These are phyloP conservation scores for Tinamus major DNA, from an alignment of 2,797 vertebrate species.

Conservation along the genomic window DNA sequence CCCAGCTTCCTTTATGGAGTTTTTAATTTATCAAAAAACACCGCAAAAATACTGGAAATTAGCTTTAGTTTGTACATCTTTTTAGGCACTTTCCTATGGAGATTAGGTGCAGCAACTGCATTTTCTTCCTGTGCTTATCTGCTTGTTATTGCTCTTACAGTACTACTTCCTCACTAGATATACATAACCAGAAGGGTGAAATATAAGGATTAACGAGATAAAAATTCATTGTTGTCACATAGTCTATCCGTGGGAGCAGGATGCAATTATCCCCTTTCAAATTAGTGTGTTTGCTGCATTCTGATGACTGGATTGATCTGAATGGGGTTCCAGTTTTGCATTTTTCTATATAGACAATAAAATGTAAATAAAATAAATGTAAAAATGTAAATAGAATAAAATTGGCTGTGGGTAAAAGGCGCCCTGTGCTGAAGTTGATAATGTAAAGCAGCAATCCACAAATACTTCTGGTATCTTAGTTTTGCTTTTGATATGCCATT, in stretches of 20 bases:
- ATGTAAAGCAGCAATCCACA: neutral
- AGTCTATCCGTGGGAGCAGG: neutral
- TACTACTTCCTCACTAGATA: neutral
- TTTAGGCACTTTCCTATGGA: neutral
- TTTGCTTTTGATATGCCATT: neutral
- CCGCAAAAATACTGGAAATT: neutral
- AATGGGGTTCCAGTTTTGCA: neutral
- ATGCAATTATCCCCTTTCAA: neutral
- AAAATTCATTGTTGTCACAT: neutral
- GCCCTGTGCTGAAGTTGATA: neutral
- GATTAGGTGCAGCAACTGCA: neutral
- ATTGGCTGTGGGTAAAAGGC: neutral
- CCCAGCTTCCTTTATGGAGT: neutral
- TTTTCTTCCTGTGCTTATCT: neutral
- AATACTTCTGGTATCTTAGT: neutral
- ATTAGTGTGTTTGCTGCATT: neutral
- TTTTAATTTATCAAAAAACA: neutral
- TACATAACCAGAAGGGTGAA: neutral
- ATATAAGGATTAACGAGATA: neutral
- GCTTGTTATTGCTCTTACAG: neutral
- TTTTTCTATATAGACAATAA: neutral
- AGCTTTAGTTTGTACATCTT: neutral
- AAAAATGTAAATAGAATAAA: too few species aligned
- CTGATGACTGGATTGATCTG: neutral
- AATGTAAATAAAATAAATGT: neutral